Evolutionary conservation across 2,888 invertebrate species (phyloP).

Genomic region (Melinopterus prodromus): DNA sequence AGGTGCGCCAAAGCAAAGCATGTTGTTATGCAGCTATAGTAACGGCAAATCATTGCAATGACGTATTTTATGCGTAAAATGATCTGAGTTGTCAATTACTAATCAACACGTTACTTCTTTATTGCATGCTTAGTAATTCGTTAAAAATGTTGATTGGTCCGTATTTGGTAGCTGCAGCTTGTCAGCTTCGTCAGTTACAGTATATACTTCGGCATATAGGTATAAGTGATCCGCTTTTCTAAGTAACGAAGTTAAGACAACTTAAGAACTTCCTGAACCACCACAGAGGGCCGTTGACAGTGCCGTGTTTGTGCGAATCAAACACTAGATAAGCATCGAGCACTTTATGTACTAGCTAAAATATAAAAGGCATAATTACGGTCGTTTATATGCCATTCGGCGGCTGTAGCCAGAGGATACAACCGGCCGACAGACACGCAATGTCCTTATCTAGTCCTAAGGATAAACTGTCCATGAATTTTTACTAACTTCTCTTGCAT

Average conservation of each 20-base stretch:
- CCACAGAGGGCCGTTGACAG: background rate
- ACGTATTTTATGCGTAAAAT: too few relatives aligned
- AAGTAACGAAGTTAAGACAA: background rate
- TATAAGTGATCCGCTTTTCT: background rate
- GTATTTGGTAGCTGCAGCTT: too few relatives aligned
- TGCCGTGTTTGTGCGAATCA: background rate
- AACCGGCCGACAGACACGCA: background rate
- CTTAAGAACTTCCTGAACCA: background rate
- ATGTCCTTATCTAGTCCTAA: background rate
- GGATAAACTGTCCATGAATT: background rate
- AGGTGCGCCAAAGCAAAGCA: too few relatives aligned
- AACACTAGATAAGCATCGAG: background rate
- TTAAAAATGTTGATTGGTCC: too few relatives aligned
- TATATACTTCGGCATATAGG: too few relatives aligned
- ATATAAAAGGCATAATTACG: background rate
- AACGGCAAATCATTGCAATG: too few relatives aligned
- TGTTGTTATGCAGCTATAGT: too few relatives aligned
- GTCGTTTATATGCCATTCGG: slow-evolving; percentile 4
- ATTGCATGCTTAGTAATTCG: too few relatives aligned
- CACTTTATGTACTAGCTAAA: background rate
- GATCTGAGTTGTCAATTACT: too few relatives aligned
- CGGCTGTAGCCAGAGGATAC: background rate
- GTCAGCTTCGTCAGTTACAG: too few relatives aligned
- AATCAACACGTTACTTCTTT: too few relatives aligned
- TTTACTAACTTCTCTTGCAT: background rate